These are phyloP conservation scores for Rhodophaea formosa DNA, from an alignment of 2,888 invertebrate genomes.

Conservation along the genomic window DNA sequence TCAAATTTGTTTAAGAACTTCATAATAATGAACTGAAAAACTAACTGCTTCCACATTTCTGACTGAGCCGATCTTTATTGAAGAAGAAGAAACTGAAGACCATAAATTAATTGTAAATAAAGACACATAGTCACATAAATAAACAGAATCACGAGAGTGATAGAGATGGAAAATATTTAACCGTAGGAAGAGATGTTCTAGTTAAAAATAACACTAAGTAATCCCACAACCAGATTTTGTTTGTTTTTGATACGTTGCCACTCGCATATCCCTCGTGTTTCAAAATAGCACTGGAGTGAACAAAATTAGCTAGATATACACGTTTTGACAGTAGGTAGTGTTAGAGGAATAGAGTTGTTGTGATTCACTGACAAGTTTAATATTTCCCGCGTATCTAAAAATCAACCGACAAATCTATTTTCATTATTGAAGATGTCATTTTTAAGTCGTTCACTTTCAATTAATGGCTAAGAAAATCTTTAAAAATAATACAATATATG, in stretches of 20 bases:
- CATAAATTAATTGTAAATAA: too few species aligned
- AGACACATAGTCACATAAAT: too few species aligned
- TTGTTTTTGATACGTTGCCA: slow-evolving; percentile 12
- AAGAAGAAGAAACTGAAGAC: too few species aligned
- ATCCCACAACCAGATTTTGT: slow-evolving; percentile 3
- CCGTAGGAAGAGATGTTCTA: background rate
- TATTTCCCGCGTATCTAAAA: background rate
- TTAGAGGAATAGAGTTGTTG: slow-evolving; percentile 5
- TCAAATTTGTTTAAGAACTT: background rate
- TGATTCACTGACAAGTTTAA: slow-evolving; percentile 4
- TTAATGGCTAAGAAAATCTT: too few species aligned
- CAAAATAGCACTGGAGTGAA: slow-evolving; percentile 13
- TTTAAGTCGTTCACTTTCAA: too few species aligned
- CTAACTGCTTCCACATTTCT: too few species aligned
- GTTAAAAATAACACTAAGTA: background rate
- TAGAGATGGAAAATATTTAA: background rate
- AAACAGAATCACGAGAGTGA: background rate
- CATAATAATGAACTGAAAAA: too few species aligned
- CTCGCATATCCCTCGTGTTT: slow-evolving; percentile 4
- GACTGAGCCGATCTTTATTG: too few species aligned
- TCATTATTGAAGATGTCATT: too few species aligned
- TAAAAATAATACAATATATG: too few species aligned
- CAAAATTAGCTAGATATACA: slow-evolving; percentile 7
- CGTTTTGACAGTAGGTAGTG: slow-evolving; percentile 7
- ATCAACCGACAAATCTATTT: background rate